Evolutionary conservation across 2,888 invertebrate genomes (phyloP), one percentile per base, ranked within the genome.

Genomic region (Incurvaria masculella): DNA sequence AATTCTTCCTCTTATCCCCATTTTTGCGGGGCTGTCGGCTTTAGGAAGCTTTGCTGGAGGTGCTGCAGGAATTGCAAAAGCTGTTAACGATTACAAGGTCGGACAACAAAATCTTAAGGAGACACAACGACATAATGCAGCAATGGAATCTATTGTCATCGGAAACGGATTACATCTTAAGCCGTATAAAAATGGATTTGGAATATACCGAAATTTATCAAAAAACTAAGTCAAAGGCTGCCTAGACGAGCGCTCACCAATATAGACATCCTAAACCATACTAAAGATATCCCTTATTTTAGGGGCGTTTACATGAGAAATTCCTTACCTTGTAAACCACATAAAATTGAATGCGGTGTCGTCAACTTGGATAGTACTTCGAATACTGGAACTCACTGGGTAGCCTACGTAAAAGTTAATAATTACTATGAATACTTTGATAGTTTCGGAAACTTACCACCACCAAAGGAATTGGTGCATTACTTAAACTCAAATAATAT

Each of bases 111-210:
- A 59, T 51, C 53, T 63, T 39, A 49, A 53, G 17, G 64, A 68
- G 55, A 55, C 51, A 20, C 47, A 57, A 44, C 55, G 63, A 4
- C 66, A 65, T 51, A 68, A 68, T 53, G 49, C 56, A 53, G 53
- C 51, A n/a, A 65, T 67, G 63, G 67, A 68, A 58, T 53, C 60
- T 42, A 62, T 64, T 41, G 63, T 60, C 19, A 45, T 64, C 21
- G 64, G 66, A 6, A 62, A 60, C 52, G 64, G 64, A 6, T 33
- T 64, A 26, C 58, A 54, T 53, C 48, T 65, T 5, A 60, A 60
- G 51, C 59, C 61, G 44, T 58, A 62, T 47, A 60, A 52, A 46
- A 45, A 51, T 26, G 53, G 53, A 5, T n/a, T 17, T 11, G 52
- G 49, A 23, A 38, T 53, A 27, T 51, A 40, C 45, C 1, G 49